These are phyloP conservation scores for Cinclus cinclus DNA, from an alignment of 2,113 vertebrate genomes.

Conservation along the genomic window DNA sequence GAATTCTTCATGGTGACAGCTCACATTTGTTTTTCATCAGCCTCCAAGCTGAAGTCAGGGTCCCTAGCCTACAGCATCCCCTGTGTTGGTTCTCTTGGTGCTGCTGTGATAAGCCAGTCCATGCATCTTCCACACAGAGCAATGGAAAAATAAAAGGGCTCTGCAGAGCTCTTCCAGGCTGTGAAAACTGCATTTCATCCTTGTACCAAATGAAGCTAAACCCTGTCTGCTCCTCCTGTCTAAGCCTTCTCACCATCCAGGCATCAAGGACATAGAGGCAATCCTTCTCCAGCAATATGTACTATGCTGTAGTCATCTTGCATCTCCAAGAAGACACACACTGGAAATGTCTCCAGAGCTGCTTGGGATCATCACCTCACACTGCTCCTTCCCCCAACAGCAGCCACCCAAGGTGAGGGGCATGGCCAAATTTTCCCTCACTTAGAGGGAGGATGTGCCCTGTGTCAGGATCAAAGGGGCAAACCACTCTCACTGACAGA, in stretches of 20 bases:
- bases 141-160: not conserved
- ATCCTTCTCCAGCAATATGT: not conserved
- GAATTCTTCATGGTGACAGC: not conserved
- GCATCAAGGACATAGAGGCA: not conserved
- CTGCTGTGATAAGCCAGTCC: accelerated
- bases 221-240: not conserved
- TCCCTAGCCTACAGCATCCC: not conserved
- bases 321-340: not conserved
- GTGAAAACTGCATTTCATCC: not conserved
- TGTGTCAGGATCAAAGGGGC: not conserved
- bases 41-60: not conserved
- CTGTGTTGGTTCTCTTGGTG: accelerated
- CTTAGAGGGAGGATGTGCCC: not conserved
- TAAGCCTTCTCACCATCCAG: not conserved
- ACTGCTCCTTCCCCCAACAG: not conserved
- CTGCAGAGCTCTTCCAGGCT: not conserved
- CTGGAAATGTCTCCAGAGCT: not conserved
- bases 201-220: not conserved
- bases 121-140: not conserved
- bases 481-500: accelerated
- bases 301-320: not conserved
- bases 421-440: accelerated
- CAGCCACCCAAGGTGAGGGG: accelerated
- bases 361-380: not conserved
- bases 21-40: not conserved